Evolutionary conservation across 2,888 invertebrate genomes (phyloP), one percentile per base, ranked within the genome.

Genomic region (Mythimna lalbum): DNA sequence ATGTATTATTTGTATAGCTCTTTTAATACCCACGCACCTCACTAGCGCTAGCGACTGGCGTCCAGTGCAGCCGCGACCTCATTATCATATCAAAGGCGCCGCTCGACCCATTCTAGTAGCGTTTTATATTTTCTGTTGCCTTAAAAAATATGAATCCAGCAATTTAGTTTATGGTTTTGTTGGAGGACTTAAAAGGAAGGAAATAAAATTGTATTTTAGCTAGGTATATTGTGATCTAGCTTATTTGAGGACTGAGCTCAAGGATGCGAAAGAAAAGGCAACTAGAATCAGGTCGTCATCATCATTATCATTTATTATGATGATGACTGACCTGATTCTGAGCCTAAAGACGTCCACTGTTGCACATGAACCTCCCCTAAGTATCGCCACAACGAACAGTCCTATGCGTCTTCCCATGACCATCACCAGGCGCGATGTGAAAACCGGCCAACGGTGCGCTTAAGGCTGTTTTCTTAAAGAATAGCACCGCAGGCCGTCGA

Each of bases 21-120:
- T 1, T 69, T 59, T 63, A 57, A 21, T 64, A 50, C 57, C 53
- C 36, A 47, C 19, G 36, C 49, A 57, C 74, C 31, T 43, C 70
- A 63, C 76, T 76, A 71, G 66, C 43, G 43, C 56, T 52, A 69
- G 53, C 57, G 3, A 62, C 68, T 81, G 70, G 69, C 52, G 69
- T 60, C 63, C 63, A 66, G 59, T 67, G 62, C 70, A 70, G 72
- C 55, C 65, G 75, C 69, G 67, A 79, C 69, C 85, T 88, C 84
- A 88, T 91, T 90, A 89, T 67, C 86, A 89, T 90, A 83, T 90
- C 90, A 89, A 90, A 90, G 83, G 78, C 76, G 61, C 39, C 31
- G 65, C 67, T 57, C 62, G 63, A 72, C 79, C 65, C 69, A 76
- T 78, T 76, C 52, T 66, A 76, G 57, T 67, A 31, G 69, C 67